Evolutionary conservation across 2,888 invertebrate genomes (phyloP).

Genomic region (Mesorhabditis belari): DNA sequence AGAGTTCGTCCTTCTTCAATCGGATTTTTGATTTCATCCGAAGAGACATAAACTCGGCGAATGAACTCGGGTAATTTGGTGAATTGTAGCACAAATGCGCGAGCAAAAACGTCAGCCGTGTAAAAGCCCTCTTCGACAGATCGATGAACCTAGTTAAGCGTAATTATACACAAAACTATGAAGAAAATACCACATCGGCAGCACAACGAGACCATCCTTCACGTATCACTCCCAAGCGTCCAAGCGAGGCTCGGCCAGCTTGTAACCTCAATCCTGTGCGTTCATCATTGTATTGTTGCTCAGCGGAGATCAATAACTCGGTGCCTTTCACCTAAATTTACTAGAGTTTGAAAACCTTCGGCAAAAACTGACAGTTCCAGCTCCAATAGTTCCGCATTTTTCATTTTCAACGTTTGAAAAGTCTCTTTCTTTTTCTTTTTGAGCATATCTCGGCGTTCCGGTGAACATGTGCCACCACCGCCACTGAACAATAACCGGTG

Average conservation of each 20-base stretch:
- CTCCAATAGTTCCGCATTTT: constrained; percentile 22
- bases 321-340: constrained; percentile 18
- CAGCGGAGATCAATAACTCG: not conserved
- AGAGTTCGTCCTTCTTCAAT: constrained; percentile 2
- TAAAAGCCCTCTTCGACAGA: constrained; percentile 16
- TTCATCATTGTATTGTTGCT: constrained; percentile 1
- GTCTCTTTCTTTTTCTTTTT: constrained; percentile 15
- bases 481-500: constrained; percentile 13
- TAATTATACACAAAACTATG: not conserved
- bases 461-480: constrained; percentile 38
- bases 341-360: not conserved
- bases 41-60: constrained; percentile 11
- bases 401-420: constrained; percentile 30
- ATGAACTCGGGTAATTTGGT: constrained; percentile 18
- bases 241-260: constrained; percentile 11
- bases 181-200: not conserved
- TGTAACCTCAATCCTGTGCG: constrained; percentile 16
- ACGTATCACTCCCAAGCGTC: constrained; percentile 17
- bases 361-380: not conserved
- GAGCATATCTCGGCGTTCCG: constrained; percentile 23
- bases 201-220: not conserved
- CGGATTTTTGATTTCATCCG: constrained; percentile 2
- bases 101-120: constrained; percentile 15
- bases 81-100: constrained; percentile 14
- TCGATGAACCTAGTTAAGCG: constrained; percentile 8